Base-by-base conservation (phyloP, 2,888 invertebrate genomes). In the Leptothorax acervorum region DNA sequence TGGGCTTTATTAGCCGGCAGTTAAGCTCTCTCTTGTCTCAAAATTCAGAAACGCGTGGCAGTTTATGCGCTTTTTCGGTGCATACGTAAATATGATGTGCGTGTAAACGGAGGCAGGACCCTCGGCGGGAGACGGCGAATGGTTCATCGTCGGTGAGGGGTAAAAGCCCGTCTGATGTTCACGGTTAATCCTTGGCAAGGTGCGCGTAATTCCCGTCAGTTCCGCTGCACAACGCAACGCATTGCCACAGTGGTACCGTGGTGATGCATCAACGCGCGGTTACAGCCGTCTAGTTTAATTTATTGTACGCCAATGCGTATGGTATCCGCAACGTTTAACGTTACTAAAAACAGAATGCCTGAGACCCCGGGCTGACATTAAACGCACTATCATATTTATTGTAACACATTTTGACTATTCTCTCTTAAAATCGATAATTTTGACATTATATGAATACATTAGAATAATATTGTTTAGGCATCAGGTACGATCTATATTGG, bases 191-290 rank as follows among this genome's bases (percentile, higher is more conserved):
- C 87, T 85, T 71, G 86, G 85, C 84, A 87, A 86, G 88, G 79
- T 82, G 87, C 84, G 82, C 88, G 87, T 91, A 88, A 90, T 86
- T 91, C 88, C 84, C 86, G 79, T 88, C 84, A 76, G 83, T 70
- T 70, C 85, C 76, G 76, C 71, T 55, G 87, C 83, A 90, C 88
- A 89, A 89, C 85, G 84, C 87, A 71, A 84, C 76, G 66, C 75
- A 78, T 42, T 39, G 68, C 31, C n/a, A 53, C 83, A 82, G 60
- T 78, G 70, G 66, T 83, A 78, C 51, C 28, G 55, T 83, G 11
- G 60, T 71, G 71, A 82, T 70, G 62, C 55, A 53, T 63, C 42
- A 57, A 65, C 11, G 71, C 81, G 85, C 75, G 84, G 86, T 87
- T 87, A 84, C 70, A 84, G 42, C 78, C 75, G 88, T 89, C 84